Evolutionary conservation across 1,140 invertebrate genomes (phyloP).

Genomic region (Drosophila santomea): DNA sequence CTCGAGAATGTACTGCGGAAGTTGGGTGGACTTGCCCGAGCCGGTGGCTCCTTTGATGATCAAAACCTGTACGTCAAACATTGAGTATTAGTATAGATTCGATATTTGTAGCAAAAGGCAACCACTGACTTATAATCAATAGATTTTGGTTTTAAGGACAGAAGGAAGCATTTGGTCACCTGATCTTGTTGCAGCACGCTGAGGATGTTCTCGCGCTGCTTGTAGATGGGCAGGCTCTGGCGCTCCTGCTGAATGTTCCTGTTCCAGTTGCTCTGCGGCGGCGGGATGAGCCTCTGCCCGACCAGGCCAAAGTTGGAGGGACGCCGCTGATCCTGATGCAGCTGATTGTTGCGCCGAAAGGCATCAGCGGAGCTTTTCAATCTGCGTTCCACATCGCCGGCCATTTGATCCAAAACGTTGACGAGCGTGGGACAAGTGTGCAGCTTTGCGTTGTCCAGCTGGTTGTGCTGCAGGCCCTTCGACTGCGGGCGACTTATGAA

Average conservation of each 20-base stretch:
- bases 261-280: neutral
- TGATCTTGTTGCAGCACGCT: slow-evolving; percentile 12
- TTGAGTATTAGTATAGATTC: neutral
- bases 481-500: slow-evolving; percentile 32
- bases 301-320: slow-evolving; percentile 19
- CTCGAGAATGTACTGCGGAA: slow-evolving; percentile 96
- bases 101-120: too few relatives aligned
- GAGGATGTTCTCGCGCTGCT: slow-evolving; percentile 39
- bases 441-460: neutral
- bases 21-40: slow-evolving; percentile 95
- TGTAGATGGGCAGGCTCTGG: slow-evolving; percentile 19
- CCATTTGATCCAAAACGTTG: neutral
- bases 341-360: neutral
- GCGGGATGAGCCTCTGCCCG: slow-evolving; percentile 6
- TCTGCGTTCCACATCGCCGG: neutral
- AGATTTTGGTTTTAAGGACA: too few relatives aligned
- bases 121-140: too few relatives aligned
- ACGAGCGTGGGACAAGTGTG: neutral
- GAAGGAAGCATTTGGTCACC: slow-evolving; percentile 30
- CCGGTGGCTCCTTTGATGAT: slow-evolving; percentile 93
- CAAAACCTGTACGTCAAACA: slow-evolving; percentile 68
- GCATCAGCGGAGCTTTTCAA: rapidly evolving
- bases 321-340: rapidly evolving
- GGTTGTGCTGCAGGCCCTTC: rapidly evolving
- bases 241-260: neutral